Base-by-base conservation (phyloP, 2,888 invertebrate species). In the Callosobruchus maculatus region DNA sequence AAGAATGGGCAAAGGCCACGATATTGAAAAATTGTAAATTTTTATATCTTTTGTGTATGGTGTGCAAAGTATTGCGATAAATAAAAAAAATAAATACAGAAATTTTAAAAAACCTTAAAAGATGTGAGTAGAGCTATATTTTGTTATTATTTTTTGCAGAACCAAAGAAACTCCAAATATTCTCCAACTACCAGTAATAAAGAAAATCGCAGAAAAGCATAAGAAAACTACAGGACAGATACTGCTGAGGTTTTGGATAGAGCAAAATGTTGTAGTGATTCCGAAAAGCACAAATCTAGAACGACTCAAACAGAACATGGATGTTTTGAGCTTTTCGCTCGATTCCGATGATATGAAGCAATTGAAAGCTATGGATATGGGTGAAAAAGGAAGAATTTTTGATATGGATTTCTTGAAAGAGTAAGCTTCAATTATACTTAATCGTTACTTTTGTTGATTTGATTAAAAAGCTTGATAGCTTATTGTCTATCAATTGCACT, bases 261-360 rank as follows among this genome's bases (percentile, higher is more conserved):
- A 72, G 21, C 68, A 69, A 21, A 22, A 72, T 22, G 30, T 72
- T 21, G 69, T 69, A 22, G 30, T 69, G 30, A 72, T 72, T 13
- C 72, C 72, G 18, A 72, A 72, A 69, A 72, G 72, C 30, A 69
- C 68, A 20, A 72, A 68, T 26, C 68, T 31, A 21, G 49, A 18
- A 13, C 22, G 72, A 30, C 22, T 72, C 20, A 68, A 22, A 21
- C 26, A 72, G 21, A 72, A 72, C 26, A n/a, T 72, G 0, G 72
- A 69, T 69, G 22, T 69, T 20, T 72, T 72, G n/a, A 69, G 21
- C 22, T 72, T 72, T 31, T 68, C 68, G 0, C 69, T 72, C 22
- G 72, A 72, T 30, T 22, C 68, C 1, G 69, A 21, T 31, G 72
- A 72, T 30, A 20, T 72, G 20, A 13, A 30, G 20, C 21, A 94